Base-by-base conservation (phyloP, 30 jellyfish, hydroid and myxozoan species). In the Pelagia noctiluca region DNA sequence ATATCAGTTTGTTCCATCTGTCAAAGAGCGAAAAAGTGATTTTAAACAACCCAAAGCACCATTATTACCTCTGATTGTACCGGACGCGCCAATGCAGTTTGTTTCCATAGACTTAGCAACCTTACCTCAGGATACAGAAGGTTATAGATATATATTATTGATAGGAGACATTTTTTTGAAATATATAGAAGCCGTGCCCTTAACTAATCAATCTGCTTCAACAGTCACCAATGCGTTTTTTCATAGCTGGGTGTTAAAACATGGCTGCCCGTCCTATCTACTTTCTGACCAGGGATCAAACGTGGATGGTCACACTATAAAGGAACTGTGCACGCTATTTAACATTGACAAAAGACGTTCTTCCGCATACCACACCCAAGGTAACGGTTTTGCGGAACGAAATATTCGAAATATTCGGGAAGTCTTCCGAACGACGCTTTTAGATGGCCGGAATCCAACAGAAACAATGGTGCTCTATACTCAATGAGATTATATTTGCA, bases 331-430 rank as follows among this genome's bases (percentile, higher is more conserved):
- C 50, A 73, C 60, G 23, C 35, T 33, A 57, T 48, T 84, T 18
- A 78, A 71, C 33, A 84, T 84, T 28, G 83, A 63, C 61, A 84
- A 84, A 79, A 54, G 88, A 23, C 75, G 83, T 12, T 84, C 95
- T 25, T 84, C 88, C 31, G 95, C 95, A 10, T 72, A 84, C 86
- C 95, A 84, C 64, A 48, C 75, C 54, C 88, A 84, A 54, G 88
- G 83, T 31, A 85, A 75, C 37, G 87, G 87, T 19, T 84, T 84
- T 35, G 94, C 87, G 24, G 87, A 84, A 31, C 35, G 89, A 48
- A 73, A 85, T 46, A 73, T 85, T 61, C 95, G 89, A 26, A 71
- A 47, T 61, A 26, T 85, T 81, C 78, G 77, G 22, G 95, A 85
- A 28, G 64, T 85, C 72, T 61, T 75, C 24, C 84, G 88, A 8